These are phyloP conservation scores for Phyllotreta cruciferae DNA, from an alignment of 2,888 invertebrate species.

Conservation along the genomic window DNA sequence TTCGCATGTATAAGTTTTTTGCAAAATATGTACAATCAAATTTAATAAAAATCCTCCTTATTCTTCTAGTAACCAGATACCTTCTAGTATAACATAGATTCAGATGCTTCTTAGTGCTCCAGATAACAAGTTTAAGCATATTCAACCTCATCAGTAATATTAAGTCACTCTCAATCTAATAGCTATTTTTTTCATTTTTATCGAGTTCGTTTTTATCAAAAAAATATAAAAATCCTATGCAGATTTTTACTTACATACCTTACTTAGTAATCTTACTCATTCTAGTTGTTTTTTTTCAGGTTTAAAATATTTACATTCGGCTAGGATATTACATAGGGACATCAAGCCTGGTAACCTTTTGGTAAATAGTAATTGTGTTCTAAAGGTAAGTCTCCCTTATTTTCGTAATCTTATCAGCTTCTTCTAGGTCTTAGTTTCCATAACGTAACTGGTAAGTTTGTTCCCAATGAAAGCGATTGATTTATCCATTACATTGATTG, in stretches of 20 bases:
- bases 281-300: slow-evolving; percentile 69
- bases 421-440: neutral
- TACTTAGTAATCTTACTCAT: neutral
- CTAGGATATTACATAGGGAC: slow-evolving; percentile 96
- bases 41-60: neutral
- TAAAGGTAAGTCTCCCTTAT: slow-evolving; percentile 71
- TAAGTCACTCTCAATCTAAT: no score
- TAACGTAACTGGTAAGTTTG: no score
- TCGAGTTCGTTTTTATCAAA: no score
- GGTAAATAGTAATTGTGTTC: slow-evolving; percentile 98
- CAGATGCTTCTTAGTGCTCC: no score
- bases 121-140: no score
- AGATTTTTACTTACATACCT: neutral
- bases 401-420: neutral
- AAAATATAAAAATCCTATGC: no score
- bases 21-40: no score
- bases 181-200: no score
- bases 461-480: neutral
- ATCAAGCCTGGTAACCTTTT: slow-evolving; percentile 99
- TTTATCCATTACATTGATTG: neutral
- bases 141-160: no score
- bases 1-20: no score
- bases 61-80: no score
- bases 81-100: no score
- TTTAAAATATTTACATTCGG: slow-evolving; percentile 97